Base-by-base conservation (phyloP, 1,140 invertebrate genomes). In the Ectropis grisescens region DNA sequence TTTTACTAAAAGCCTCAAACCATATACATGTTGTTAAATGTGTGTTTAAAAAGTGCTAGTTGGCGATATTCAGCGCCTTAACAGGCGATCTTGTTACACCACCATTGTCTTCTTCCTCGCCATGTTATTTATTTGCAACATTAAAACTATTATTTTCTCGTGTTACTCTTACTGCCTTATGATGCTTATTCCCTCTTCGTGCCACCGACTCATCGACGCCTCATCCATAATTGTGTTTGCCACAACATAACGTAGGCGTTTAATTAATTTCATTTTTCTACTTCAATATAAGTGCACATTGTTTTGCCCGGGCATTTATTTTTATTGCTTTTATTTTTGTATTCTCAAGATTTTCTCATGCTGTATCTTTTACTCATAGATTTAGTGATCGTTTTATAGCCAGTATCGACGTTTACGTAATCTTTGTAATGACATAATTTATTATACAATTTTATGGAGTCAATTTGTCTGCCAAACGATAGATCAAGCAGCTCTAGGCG, bases 81-180 rank as follows among this genome's bases (percentile, higher is more conserved):
- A 69, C 68, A 65, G 57, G 45, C 65, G 54, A 75, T 75, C 61
- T 62, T 56, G 61, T 74, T 67, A 74, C 69, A 39, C 42, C 37
- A 66, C 55, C 64, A 80, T 80, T 78, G 72, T 80, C 62, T 75
- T 60, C 57, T 50, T 56, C 50, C 52, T 41, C 49, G 52, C 43
- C 51, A 45, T 40, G 58, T 69, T 75, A 75, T 80, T 78, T 75
- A 80, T 75, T 60, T 69, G 56, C 62, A 52, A 65, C 58, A 66
- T 68, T 72, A 72, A 61, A 68, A 69, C 59, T 74, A 75, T 69
- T 69, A 67, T 72, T 55, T 67, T 66, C 55, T 57, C 47, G 57
- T 57, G 53, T 61, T 56, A 62, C 60, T 34, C 28, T 29, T 42
- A n/a, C n/a, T n/a, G n/a, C n/a, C n/a, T n/a, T n/a, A n/a, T n/a